Evolutionary conservation across 2,888 invertebrate species (phyloP).

Genomic region (Athalia rosae): DNA sequence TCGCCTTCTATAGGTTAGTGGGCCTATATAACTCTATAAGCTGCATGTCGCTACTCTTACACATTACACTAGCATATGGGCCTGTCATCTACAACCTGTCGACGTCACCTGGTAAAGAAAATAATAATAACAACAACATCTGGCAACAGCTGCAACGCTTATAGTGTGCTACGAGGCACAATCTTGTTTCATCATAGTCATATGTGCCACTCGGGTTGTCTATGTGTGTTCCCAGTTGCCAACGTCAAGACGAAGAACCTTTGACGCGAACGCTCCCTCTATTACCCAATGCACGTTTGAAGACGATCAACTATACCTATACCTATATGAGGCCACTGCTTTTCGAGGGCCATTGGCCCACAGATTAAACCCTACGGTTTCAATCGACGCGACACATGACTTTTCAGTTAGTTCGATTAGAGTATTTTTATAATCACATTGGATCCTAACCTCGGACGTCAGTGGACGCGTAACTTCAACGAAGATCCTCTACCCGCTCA

Average conservation of each 20-base stretch:
- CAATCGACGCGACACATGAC: constrained; percentile 21
- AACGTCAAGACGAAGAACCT: constrained; percentile 14
- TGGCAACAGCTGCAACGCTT: constrained; percentile 32
- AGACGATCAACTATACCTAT: not conserved
- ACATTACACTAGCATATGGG: not conserved
- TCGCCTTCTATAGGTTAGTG: not conserved
- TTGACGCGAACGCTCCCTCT: constrained; percentile 8
- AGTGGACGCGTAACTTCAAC: not conserved
- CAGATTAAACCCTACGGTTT: constrained; percentile 2
- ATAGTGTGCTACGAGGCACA: not conserved
- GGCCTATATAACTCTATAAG: not conserved
- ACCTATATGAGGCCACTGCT: not conserved
- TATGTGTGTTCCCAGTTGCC: constrained; percentile 27
- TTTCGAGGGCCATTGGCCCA: not conserved
- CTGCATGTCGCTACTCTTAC: too few relatives aligned
- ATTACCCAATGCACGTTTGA: constrained; percentile 6
- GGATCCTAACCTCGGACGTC: not conserved
- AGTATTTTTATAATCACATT: constrained; percentile 18
- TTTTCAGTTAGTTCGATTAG: constrained; percentile 31
- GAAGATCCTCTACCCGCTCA: too few relatives aligned
- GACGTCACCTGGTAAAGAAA: constrained; percentile 24
- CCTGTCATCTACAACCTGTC: constrained; percentile 39
- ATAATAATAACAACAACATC: constrained; percentile 25
- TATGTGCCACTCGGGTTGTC: not conserved
- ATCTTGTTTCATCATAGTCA: constrained; percentile 7